Conservation (phyloP, 2,797 vertebrate species). For the Rousettus madagascariensis region DNA sequence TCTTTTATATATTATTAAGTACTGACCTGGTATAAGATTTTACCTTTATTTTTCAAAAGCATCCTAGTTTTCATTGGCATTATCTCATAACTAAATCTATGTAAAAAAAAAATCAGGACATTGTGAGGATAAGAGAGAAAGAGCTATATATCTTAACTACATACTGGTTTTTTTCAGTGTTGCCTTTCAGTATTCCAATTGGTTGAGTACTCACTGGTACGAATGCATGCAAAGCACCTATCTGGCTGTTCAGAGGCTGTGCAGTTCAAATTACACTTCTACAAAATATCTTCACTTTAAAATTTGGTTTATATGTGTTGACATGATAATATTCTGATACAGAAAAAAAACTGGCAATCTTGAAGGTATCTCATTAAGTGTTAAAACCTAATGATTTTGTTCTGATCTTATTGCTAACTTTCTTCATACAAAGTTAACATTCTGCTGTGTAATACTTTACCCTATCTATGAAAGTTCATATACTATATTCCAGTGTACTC, state of each 20-base stretch:
- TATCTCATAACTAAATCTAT: background rate
- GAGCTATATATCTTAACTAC: background rate
- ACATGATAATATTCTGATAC: background rate
- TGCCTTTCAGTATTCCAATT: background rate
- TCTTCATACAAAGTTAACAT: background rate
- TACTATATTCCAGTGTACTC: background rate
- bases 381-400: background rate
- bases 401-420: background rate
- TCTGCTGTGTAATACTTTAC: background rate
- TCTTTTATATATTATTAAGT: background rate
- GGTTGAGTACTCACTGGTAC: background rate
- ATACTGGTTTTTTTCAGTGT: background rate
- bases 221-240: background rate
- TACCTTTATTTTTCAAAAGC: conserved; percentile 27
- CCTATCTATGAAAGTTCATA: background rate
- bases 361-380: background rate
- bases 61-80: background rate
- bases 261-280: background rate
- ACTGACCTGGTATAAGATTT: background rate
- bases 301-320: background rate
- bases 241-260: background rate
- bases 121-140: background rate
- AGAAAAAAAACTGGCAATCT: background rate
- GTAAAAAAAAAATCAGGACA: background rate
- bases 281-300: conserved; percentile 15